These are phyloP conservation scores for Acanthosepion lycidas DNA, from an alignment of 2,888 invertebrate species.

Conservation along the genomic window DNA sequence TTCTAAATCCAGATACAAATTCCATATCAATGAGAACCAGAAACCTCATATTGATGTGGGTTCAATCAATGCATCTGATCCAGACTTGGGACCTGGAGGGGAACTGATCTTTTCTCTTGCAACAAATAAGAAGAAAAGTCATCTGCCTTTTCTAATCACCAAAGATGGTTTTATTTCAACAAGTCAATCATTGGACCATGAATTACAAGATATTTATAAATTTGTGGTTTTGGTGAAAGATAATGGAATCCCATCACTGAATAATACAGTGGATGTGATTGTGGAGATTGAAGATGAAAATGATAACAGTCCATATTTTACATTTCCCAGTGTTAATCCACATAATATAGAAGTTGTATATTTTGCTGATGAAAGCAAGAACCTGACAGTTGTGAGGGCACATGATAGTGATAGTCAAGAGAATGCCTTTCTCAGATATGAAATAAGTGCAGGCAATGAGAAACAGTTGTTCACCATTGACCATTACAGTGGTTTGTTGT, in stretches of 20 bases:
- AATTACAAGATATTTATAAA: conserved; percentile 11
- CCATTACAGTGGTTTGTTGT: conserved; percentile 33
- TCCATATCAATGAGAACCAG: conserved; percentile 12
- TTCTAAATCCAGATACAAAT: conserved; percentile 4
- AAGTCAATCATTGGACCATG: conserved; percentile 21
- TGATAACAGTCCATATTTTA: conserved; percentile 33
- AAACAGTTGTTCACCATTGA: conserved; percentile 12
- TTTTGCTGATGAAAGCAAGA: conserved; percentile 33
- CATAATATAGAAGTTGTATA: not conserved
- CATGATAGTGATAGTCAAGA: conserved; percentile 15
- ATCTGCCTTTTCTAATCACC: not conserved
- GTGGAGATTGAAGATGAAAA: conserved; percentile 8
- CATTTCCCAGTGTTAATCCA: conserved; percentile 10
- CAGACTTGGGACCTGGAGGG: conserved; percentile 6
- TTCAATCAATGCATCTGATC: conserved; percentile 33
- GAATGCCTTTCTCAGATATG: conserved; percentile 11
- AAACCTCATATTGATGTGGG: not conserved
- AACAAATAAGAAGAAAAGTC: not conserved
- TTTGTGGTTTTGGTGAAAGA: conserved; percentile 13
- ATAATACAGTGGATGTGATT: conserved; percentile 22
- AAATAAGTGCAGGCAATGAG: conserved; percentile 9
- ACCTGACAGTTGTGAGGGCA: not conserved
- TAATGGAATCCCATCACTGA: not conserved
- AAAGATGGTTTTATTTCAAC: conserved; percentile 33
- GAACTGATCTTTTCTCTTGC: not conserved